These are phyloP conservation scores for Albula goreensis DNA, from an alignment of 2,113 vertebrate genomes.

Conservation along the genomic window DNA sequence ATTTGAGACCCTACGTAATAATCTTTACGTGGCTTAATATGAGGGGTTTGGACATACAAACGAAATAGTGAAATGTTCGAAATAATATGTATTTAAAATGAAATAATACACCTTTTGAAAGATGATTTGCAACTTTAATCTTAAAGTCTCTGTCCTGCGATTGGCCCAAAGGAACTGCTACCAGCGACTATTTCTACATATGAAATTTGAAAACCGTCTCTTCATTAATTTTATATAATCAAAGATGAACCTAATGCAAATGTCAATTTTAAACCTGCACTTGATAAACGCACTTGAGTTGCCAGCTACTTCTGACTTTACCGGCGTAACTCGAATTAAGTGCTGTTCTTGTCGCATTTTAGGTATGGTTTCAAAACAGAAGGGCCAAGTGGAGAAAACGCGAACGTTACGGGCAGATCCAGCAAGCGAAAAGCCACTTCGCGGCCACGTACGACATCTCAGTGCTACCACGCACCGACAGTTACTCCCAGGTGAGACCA, in stretches of 20 bases:
- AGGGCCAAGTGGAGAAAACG: conserved; percentile 98
- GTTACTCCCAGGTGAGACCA: conserved; percentile 85
- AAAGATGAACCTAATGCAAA: neutral
- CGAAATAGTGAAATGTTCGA: neutral
- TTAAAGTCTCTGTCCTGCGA: neutral
- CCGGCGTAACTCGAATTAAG: neutral
- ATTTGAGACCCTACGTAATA: neutral
- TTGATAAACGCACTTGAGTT: neutral
- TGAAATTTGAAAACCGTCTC: neutral
- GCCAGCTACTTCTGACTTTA: neutral
- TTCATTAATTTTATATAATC: neutral
- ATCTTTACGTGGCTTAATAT: neutral
- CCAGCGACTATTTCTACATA: neutral
- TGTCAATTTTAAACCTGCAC: neutral
- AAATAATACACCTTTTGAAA: neutral
- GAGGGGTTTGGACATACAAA: neutral
- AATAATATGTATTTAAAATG: too few species aligned
- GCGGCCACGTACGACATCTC: conserved; percentile 93
- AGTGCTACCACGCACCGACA: conserved; percentile 89
- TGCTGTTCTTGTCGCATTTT: neutral
- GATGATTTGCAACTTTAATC: too few species aligned
- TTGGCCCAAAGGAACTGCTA: neutral
- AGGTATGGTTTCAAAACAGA: conserved; percentile 99
- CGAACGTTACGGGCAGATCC: conserved; percentile 95
- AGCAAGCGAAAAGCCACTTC: conserved; percentile 95